Evolutionary conservation across 2,113 vertebrate species (phyloP).

Genomic region (Gambusia holbrooki): DNA sequence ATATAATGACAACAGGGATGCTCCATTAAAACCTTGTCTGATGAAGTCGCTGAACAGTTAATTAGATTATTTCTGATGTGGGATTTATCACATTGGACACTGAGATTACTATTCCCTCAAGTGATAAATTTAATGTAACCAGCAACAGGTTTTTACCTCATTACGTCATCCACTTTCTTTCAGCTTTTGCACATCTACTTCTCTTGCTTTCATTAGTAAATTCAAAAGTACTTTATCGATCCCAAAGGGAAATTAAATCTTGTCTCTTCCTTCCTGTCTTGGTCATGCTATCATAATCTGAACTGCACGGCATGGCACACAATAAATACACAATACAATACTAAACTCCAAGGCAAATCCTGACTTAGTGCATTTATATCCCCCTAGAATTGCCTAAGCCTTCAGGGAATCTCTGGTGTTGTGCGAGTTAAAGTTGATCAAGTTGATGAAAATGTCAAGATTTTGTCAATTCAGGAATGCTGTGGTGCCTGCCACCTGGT

Average conservation of each 20-base stretch:
- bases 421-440: too few species aligned
- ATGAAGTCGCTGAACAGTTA: slow-evolving; percentile 40
- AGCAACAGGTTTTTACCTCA: slow-evolving; percentile 7
- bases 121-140: slow-evolving; percentile 15
- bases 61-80: slow-evolving; percentile 33
- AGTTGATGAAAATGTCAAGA: background rate
- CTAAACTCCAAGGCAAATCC: too few species aligned
- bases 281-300: too few species aligned
- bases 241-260: too few species aligned
- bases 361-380: too few species aligned
- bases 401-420: too few species aligned
- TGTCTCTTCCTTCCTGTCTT: too few species aligned
- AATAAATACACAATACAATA: too few species aligned
- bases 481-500: background rate
- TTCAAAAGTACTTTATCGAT: too few species aligned
- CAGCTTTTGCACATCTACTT: background rate
- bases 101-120: slow-evolving; percentile 10
- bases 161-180: background rate
- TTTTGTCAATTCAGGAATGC: background rate
- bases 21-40: slow-evolving; percentile 39
- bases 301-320: too few species aligned
- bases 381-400: too few species aligned
- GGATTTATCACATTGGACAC: slow-evolving; percentile 25
- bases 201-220: background rate
- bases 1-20: slow-evolving; percentile 37